phyloP scores from a whole-genome alignment of 2,113 vertebrate species.

The Camarhynchus parvulus region DNA sequence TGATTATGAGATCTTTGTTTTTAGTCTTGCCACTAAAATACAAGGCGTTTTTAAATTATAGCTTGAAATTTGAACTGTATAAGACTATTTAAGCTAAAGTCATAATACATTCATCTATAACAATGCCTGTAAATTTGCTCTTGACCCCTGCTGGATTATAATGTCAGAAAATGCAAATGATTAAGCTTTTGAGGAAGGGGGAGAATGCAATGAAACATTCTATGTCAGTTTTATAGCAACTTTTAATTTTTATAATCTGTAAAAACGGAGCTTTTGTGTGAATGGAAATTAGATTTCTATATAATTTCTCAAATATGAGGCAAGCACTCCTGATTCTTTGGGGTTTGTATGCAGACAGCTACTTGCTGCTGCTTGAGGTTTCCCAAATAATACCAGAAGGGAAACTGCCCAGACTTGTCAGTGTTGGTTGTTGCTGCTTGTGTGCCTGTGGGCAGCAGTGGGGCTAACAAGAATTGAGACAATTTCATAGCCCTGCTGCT shows the following conservation, averaged over 20 bases:
- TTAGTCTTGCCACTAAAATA: background rate
- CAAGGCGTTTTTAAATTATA: background rate
- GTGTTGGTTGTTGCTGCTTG: background rate
- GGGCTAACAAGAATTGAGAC: background rate
- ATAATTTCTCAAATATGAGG: background rate
- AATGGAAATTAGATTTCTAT: background rate
- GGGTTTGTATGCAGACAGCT: background rate
- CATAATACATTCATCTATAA: background rate
- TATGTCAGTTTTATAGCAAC: background rate
- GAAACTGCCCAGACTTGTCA: background rate
- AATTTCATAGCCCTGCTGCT: background rate
- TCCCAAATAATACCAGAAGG: background rate
- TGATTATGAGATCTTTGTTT: background rate
- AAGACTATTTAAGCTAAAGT: background rate
- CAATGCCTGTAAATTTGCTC: background rate
- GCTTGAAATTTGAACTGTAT: background rate
- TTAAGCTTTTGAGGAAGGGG: background rate
- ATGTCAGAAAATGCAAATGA: background rate
- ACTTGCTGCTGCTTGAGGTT: slow-evolving; percentile 7
- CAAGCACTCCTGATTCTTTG: background rate
- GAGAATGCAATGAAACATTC: background rate
- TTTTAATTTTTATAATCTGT: background rate
- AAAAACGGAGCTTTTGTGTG: background rate
- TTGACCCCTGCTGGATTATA: background rate
- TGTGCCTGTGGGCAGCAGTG: background rate